Evolutionary conservation across 2,888 invertebrate species (phyloP), one percentile per base, ranked within the genome.

Genomic region (Tortricodes alternella): DNA sequence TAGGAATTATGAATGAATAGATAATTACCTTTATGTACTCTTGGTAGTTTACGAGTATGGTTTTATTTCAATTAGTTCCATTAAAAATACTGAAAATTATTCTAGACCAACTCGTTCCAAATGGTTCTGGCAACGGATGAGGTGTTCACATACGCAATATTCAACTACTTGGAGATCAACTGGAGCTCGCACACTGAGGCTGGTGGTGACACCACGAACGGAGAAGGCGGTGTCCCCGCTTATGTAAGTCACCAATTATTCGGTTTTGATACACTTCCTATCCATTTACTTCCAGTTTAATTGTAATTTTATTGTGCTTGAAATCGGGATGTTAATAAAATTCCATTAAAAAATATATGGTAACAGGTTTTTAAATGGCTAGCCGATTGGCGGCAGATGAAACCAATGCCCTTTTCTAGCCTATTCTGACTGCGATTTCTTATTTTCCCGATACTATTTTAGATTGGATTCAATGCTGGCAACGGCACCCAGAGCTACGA

Each of bases 381-480:
- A n/a, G n/a, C n/a, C n/a, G n/a, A n/a, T n/a, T n/a, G n/a, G n/a
- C n/a, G n/a, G n/a, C n/a, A n/a, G n/a, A n/a, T n/a, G n/a, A n/a
- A n/a, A n/a, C n/a, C n/a, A n/a, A n/a, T n/a, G n/a, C n/a, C n/a
- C n/a, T n/a, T n/a, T n/a, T n/a, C n/a, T n/a, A n/a, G n/a, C n/a
- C n/a, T n/a, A n/a, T n/a, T 9, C 2, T 27, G 9, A 27, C 9
- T 7, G 27, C 27, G 2, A 27, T 9, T 3, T 27, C 2, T 39
- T 39, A 21, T 7, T 37, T 37, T 32, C 9, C 35, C 16, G 9
- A 32, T 3, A 2, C 8, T 29, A 13, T 51, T 32, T 37, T 71
- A 97, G 97, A 94, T 97, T 73, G 99, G 99, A 35, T 99, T 99
- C 80, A 99, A 99, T 80, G 99, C 96, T 51, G 99, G 99, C 48